Evolutionary conservation across 2,888 invertebrate genomes (phyloP), one percentile per base, ranked within the genome.

Genomic region (Sympetrum striolatum): DNA sequence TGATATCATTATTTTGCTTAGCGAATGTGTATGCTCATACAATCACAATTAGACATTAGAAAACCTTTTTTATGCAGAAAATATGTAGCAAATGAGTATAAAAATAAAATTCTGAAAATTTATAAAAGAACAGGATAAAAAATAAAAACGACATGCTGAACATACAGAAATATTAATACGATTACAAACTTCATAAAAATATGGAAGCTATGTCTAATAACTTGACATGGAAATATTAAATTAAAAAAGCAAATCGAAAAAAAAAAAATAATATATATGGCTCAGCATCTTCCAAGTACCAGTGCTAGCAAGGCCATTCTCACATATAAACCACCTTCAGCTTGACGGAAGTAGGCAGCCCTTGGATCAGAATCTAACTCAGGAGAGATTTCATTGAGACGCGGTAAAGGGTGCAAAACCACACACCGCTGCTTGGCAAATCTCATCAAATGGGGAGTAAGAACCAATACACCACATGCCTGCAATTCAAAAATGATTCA

Each of bases 261-360:
- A 22, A 8, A 37, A 60, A 86, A 82, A 86, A 15, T 14, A 18
- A 48, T 48, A 58, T 22, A 64, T 22, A 25, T 14, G 8, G 12
- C 90, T 91, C 15, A 93, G 90, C 92, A 92, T 90, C 92, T 93
- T 81, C 98, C 98, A 22, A 98, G 95, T 2, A 99, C 97, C 96
- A 98, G 97, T 0, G 98, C 97, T 31, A 99, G 95, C 2, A 99
- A 94, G 0, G 99, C 99, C 99, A 99, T 99, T 90, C 99, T 96
- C 31, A 99, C 98, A 93, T 98, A 99, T 97, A 99, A 98, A 91
- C 99, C 99, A 93, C 98, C 98, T 94, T 99, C 98, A 0, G 98
- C 99, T 94, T 99, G 99, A 35, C 99, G 95, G 95, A 99, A 99
- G 94, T 99, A 99, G 0, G 99, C 99, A 0, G 99, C 99, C 90